Evolutionary conservation across 1,140 invertebrate genomes (phyloP), one percentile per base, ranked within the genome.

Genomic region (Metaphire vulgaris): DNA sequence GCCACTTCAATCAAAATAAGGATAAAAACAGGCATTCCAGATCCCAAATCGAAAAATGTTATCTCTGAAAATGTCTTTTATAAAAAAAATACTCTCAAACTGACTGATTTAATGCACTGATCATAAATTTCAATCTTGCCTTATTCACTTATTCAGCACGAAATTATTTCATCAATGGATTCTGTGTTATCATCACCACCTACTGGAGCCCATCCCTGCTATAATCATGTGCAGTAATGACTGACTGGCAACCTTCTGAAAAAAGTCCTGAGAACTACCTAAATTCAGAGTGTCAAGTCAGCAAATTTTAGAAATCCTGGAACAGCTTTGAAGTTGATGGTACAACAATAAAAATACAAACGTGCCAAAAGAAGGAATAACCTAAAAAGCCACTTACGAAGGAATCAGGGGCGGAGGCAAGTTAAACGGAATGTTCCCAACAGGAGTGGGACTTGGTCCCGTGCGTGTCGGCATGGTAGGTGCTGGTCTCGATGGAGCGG

Each of bases 371-470:
- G 26, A 65, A 15, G 56, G 14, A 65, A 12, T 71, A 1, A 71
- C 2, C 31, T 31, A n/a, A 31, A 14, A 30, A 33, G 12, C n/a
- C 31, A 73, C 72, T 73, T 41, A 73, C 72, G 56, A 41, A n/a
- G 72, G 72, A 56, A 73, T 28, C 26, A 73, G 72, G 56, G 72
- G 72, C 32, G 72, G 72, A 34, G 72, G 72, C 33, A 73, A 34
- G 41, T 73, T 73, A 34, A 73, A 73, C n/a, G 72, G 72, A 73
- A 73, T 73, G 41, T 73, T 73, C 16, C 72, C 72, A 33, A 73
- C 72, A 41, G 72, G 72, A 34, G 72, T 73, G 6, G 72, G 72
- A 73, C 72, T 73, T 41, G 72, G 72, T 28, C 72, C 72, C 72
- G 56, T 73, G 14, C 72, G 32, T 16, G 30, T 34, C 15, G 72